phyloP scores from a whole-genome alignment of 2,888 invertebrate species.

The Ramazzottius varieornatus region DNA sequence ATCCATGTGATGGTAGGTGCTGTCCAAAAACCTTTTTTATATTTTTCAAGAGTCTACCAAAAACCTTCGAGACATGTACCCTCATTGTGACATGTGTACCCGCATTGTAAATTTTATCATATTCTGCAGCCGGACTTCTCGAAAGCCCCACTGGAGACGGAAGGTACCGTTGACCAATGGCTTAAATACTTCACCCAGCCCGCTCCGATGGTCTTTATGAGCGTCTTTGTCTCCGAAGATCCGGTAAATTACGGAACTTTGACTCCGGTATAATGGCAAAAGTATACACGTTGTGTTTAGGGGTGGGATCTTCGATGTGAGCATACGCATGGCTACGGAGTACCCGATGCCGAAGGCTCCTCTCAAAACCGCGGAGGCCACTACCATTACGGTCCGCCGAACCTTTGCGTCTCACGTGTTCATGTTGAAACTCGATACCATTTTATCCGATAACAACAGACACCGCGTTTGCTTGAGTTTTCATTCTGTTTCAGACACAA shows the following conservation, averaged over 20 bases:
- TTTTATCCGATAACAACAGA: too few species aligned
- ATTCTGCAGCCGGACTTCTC: slow-evolving; percentile 48
- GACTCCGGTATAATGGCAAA: background rate
- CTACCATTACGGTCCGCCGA: slow-evolving; percentile 42
- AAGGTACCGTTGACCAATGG: slow-evolving; percentile 48
- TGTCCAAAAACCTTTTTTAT: background rate
- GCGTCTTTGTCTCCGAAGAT: slow-evolving; percentile 59
- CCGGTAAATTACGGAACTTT: slow-evolving; percentile 29
- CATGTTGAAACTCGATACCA: background rate
- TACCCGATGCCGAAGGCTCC: slow-evolving; percentile 42
- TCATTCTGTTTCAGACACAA: slow-evolving; percentile 35
- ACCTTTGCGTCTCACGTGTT: background rate
- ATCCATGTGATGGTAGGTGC: slow-evolving; percentile 58
- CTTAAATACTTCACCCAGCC: slow-evolving; percentile 66
- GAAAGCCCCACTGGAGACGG: slow-evolving; percentile 37
- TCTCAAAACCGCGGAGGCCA: slow-evolving; percentile 38
- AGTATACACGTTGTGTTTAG: slow-evolving; percentile 27
- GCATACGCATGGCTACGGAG: slow-evolving; percentile 74
- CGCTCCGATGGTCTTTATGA: slow-evolving; percentile 60
- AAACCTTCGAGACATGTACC: too few species aligned
- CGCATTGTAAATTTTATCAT: too few species aligned
- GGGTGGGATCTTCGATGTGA: slow-evolving; percentile 67
- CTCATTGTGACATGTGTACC: too few species aligned
- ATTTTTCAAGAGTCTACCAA: background rate
- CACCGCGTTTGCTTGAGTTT: too few species aligned